Evolutionary conservation across 2,797 vertebrate genomes (phyloP).

Genomic region (Taenioides sp.): DNA sequence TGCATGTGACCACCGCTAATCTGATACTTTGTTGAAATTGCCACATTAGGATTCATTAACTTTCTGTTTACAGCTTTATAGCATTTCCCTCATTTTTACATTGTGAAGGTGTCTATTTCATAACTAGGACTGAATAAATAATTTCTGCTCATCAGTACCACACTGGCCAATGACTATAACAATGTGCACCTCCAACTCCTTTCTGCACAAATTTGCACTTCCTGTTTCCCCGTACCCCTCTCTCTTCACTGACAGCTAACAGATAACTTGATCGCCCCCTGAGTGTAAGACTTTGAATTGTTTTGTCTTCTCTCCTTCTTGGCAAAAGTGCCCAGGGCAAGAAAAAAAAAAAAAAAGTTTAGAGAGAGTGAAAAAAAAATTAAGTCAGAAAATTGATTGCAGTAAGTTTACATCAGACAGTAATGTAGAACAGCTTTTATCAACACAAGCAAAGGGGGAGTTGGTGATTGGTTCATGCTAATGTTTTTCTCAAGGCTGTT

Average conservation of each 20-base stretch:
- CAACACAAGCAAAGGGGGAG: conserved; percentile 52
- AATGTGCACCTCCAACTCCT: not conserved
- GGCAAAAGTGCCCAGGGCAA: conserved; percentile 49
- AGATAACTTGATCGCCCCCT: conserved; percentile 21
- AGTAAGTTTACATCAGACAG: conserved; percentile 68
- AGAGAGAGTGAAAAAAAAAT: not conserved
- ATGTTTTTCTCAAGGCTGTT: conserved; percentile 65
- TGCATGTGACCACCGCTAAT: too few relatives aligned
- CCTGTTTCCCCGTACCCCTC: conserved; percentile 31
- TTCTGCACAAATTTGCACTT: conserved; percentile 15
- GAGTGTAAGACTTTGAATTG: conserved; percentile 48
- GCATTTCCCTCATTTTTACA: conserved; percentile 52
- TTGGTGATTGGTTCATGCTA: conserved; percentile 53
- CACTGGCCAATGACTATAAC: conserved; percentile 63
- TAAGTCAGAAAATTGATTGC: conserved; percentile 60
- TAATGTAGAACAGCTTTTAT: conserved; percentile 61
- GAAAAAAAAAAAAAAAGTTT: conserved; percentile 13
- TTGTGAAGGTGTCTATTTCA: conserved; percentile 55
- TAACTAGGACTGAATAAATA: conserved; percentile 72
- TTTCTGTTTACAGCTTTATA: not conserved
- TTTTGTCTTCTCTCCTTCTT: conserved; percentile 52
- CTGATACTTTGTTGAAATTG: too few relatives aligned
- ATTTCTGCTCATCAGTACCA: conserved; percentile 17
- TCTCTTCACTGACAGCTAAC: conserved; percentile 37
- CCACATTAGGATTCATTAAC: too few relatives aligned